Base-by-base conservation (phyloP, 2,888 invertebrate genomes). In the Camponotus fellah region DNA sequence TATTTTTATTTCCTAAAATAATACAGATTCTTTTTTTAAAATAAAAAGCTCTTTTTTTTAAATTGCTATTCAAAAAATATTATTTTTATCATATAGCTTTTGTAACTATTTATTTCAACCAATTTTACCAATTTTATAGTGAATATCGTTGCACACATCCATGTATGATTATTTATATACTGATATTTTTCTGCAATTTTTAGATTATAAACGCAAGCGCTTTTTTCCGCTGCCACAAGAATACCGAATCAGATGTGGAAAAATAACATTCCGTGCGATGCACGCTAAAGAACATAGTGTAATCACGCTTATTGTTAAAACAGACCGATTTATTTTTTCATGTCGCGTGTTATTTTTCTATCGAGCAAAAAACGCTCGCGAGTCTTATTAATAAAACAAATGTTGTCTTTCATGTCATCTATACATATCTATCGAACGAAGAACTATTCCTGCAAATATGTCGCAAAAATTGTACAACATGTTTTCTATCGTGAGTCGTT, bases 301-400 rank as follows among this genome's bases (percentile, higher is more conserved):
- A 79, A 79, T 71, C 79, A 66, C 79, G 79, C 71, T 79, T 71
- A 79, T 79, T 79, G 79, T 79, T 79, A 71, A 46, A 58, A 79
- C 21, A 79, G 43, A 32, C 46, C 79, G 60, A 79, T 79, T 79
- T 79, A 72, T 80, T 80, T 80, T 72, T 12, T 17, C 26, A 12
- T 26, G 12, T 6, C 34, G 46, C 58, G 21, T 46, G 58, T 71
- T 71, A 46, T 46, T 79, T 79, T 79, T 79, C 58, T 79, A 79
- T 60, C 58, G 34, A 60, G 71, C 60, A 56, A 60, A 79, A 79
- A 79, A 58, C 40, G 12, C 2, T 12, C 53, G 3, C 58, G 60
- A 62, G 21, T 72, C 58, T 80, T 71, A 79, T 79, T 71, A 80
- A 72, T 58, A 60, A 53, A 60, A 72, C 37, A 69, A 79, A 60